Evolutionary conservation across 2,888 invertebrate genomes (phyloP).

Genomic region (Pilophorus perplexus): DNA sequence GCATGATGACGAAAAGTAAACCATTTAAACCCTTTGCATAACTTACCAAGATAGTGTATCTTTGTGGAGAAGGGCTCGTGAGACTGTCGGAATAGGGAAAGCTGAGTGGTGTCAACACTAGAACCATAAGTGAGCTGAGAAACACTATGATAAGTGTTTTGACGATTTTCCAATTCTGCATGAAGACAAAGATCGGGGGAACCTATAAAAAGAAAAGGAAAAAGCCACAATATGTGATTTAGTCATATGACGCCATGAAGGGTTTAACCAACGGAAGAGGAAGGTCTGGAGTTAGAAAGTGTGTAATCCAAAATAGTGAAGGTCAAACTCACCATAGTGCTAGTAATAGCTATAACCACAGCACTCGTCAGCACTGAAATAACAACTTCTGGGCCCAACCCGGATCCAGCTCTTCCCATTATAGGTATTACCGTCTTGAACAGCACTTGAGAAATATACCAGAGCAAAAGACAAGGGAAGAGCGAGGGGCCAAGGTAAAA

Average conservation of each 20-base stretch:
- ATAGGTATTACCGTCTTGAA: constrained; percentile 75
- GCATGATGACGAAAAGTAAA: no score
- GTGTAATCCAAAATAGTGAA: no score
- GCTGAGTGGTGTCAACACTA: constrained; percentile 66
- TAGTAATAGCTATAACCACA: constrained; percentile 48
- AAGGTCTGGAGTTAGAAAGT: no score
- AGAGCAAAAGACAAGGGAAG: constrained; percentile 65
- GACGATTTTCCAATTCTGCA: constrained; percentile 57
- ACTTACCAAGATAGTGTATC: constrained; percentile 70
- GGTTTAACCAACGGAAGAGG: no score
- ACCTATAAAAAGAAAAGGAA: constrained; percentile 51
- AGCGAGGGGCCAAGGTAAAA: constrained; percentile 58
- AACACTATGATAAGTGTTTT: constrained; percentile 58
- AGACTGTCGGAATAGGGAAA: constrained; percentile 70
- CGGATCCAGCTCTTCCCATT: constrained; percentile 72
- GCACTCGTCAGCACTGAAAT: constrained; percentile 48
- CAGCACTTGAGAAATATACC: constrained; percentile 68
- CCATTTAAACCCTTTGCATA: no score
- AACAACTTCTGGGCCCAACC: constrained; percentile 66
- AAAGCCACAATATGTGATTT: not conserved
- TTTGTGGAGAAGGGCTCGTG: constrained; percentile 65
- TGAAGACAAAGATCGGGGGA: constrained; percentile 54
- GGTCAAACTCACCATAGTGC: constrained; percentile 48
- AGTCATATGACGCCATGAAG: no score
- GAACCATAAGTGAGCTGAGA: constrained; percentile 57